Evolutionary conservation across 2,797 vertebrate genomes (phyloP), one percentile per base, ranked within the genome.

Genomic region (Tenualosa ilisha): DNA sequence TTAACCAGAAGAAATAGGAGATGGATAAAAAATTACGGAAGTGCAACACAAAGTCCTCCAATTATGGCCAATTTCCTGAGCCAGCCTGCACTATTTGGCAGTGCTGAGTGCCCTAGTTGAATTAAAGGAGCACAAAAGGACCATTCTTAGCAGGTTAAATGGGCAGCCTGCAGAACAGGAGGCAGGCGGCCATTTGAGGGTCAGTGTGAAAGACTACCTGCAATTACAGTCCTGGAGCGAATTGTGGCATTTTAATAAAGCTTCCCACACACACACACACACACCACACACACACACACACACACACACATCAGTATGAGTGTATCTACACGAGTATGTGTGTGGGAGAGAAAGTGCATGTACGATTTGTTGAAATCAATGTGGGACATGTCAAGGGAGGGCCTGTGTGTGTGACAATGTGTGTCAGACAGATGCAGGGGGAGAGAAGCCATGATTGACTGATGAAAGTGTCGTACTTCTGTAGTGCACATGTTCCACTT

Each of bases 391-490:
- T 72, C 65, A 72, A 37, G 65, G 65, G 65, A 72, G 65, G 65
- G 26, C 26, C 65, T 72, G 15, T 51, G 17, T 53, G 9, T 81
- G 81, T 37, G 59, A 61, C 8, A 84, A 72, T 84, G 83, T 83
- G 83, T 87, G 84, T 56, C 46, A 53, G 22, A 2, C 17, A 24
- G 12, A 31, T 13, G 26, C 54, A 40, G 3, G 0, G 65, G 65
- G 65, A 40, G 49, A 65, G 49, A 81, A 24, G 31, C 51, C 37
- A 37, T 75, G 85, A 87, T 83, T 88, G 86, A 87, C 81, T 87
- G 86, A 86, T 88, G 85, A 86, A 86, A 84, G 87, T 87, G 86
- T 87, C 86, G 86, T 81, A 81, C 85, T 31, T 59, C 84, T 83
- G 68, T 37, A 83, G 83, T 86, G 87, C 85, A 86, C 53, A 85